Percentiles rank a stretch among this genome's conserved stretches.
phyloP scores from a whole-genome alignment of 2,113 vertebrate species.

The Nothocercus julius region DNA sequence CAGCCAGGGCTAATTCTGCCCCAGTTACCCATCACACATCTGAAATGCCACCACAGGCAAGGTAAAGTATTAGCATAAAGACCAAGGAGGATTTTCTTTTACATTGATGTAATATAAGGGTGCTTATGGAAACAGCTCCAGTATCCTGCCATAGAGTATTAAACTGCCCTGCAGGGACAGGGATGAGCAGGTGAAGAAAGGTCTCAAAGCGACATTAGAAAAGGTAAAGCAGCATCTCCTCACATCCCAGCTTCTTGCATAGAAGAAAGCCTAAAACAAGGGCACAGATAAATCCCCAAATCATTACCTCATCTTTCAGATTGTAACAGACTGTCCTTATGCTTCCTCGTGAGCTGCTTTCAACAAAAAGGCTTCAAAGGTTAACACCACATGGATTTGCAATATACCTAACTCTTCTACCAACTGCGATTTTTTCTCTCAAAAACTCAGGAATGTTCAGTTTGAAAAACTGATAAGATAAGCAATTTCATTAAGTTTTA shows the following conservation, averaged over 20 bases:
- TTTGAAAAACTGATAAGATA: background rate
- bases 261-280: background rate
- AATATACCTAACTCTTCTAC: background rate
- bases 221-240: background rate
- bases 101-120: background rate
- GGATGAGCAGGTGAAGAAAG: background rate
- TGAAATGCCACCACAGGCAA: background rate
- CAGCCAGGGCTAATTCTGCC: background rate
- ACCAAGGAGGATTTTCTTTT: background rate
- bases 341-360: background rate
- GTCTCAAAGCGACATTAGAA: background rate
- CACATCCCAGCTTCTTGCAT: background rate
- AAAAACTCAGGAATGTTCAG: background rate
- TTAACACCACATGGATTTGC: background rate
- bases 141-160: accelerated
- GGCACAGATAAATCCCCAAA: background rate
- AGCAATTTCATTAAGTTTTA: background rate
- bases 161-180: background rate
- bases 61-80: background rate
- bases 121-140: background rate
- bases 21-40: too few species aligned
- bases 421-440: background rate
- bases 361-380: background rate
- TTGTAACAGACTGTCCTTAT: background rate
- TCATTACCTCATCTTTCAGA: background rate